Evolutionary conservation across 2,888 invertebrate genomes (phyloP).

Genomic region (Linnaemya vulpina): DNA sequence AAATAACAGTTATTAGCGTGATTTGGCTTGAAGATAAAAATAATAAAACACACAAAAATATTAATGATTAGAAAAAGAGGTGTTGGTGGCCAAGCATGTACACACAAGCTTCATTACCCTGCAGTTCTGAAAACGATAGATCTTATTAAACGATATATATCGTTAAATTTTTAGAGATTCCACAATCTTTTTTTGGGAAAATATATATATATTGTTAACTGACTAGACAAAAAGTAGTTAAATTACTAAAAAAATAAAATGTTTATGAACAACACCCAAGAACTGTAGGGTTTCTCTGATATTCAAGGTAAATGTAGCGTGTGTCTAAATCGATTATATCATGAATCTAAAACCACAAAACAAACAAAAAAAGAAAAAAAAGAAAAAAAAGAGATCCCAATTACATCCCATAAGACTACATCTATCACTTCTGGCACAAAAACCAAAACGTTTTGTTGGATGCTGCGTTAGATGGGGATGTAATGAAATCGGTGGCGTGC

Average conservation of each 20-base stretch:
- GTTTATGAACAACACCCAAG: not conserved
- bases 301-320: constrained; percentile 24
- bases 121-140: not conserved
- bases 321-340: constrained; percentile 55
- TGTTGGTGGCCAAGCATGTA: not conserved
- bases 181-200: no score
- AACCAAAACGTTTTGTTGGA: constrained; percentile 16
- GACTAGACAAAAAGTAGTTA: no score
- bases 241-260: no score
- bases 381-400: no score
- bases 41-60: not conserved
- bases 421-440: not conserved
- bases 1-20: constrained; percentile 56
- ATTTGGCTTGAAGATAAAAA: constrained; percentile 56
- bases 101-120: not conserved
- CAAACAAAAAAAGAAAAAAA: not conserved
- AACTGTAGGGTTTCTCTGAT: not conserved
- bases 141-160: not conserved
- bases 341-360: constrained; percentile 20
- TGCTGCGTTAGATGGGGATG: not conserved
- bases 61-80: not conserved
- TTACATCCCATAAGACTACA: not conserved
- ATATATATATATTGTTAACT: no score
- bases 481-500: constrained; percentile 7
- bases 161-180: not conserved